Percentiles rank a stretch among this genome's conserved stretches.
phyloP scores from a whole-genome alignment of 2,113 vertebrate genomes.

The Myotis yumanensis region DNA sequence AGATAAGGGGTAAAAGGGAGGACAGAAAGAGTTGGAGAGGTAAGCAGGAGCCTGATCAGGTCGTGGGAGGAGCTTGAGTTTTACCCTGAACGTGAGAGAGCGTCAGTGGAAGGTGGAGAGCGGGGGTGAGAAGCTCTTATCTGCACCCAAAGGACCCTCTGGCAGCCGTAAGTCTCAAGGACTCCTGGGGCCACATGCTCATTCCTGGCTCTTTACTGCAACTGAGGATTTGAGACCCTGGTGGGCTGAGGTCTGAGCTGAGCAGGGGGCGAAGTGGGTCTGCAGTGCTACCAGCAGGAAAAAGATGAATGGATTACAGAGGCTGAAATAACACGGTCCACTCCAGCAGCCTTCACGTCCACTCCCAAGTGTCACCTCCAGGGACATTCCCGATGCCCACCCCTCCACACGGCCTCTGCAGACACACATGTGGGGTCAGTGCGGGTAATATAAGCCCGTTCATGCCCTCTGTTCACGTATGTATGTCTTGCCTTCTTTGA shows the following conservation, averaged over 20 bases:
- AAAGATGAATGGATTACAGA: not conserved
- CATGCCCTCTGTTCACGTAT: not conserved
- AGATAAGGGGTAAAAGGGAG: no score
- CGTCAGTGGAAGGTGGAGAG: not conserved
- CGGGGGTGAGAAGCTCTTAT: no score
- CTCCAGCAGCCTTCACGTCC: not conserved
- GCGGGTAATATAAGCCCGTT: fast-evolving
- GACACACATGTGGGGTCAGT: not conserved
- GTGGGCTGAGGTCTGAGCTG: not conserved
- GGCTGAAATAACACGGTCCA: not conserved
- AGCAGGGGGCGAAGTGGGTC: not conserved
- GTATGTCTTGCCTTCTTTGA: not conserved
- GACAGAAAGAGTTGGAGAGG: not conserved
- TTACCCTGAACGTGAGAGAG: fast-evolving
- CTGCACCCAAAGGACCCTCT: not conserved
- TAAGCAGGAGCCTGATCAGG: not conserved
- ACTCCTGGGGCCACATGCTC: not conserved
- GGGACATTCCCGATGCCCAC: fast-evolving
- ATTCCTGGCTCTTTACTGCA: not conserved
- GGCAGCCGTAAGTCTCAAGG: no score
- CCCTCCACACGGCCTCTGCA: not conserved
- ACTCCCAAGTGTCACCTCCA: not conserved
- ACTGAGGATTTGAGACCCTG: fast-evolving
- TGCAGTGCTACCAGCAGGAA: not conserved
- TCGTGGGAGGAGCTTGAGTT: not conserved